phyloP scores from a whole-genome alignment of 2,888 invertebrate species.

The Monopis laevigella region DNA sequence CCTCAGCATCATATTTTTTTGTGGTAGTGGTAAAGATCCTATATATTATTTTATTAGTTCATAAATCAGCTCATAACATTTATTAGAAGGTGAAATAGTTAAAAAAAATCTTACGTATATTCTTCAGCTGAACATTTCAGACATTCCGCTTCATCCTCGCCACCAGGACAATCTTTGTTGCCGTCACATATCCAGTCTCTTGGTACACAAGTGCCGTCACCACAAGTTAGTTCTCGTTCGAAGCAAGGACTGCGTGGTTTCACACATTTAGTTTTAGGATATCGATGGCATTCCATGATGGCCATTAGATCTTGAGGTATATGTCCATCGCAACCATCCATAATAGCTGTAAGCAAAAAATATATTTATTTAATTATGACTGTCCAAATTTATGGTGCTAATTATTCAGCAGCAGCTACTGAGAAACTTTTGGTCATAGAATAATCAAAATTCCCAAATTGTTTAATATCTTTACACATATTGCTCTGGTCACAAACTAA shows the following conservation, averaged over 20 bases:
- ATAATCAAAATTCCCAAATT: no score
- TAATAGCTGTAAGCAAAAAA: conserved; percentile 56
- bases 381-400: no score
- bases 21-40: no score
- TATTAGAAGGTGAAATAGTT: no score
- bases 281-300: conserved; percentile 70
- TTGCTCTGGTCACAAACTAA: no score
- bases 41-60: no score
- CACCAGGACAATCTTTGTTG: conserved; percentile 67
- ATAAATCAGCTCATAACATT: no score
- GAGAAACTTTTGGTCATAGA: no score
- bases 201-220: conserved; percentile 69
- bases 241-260: conserved; percentile 56
- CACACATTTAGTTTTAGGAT: conserved; percentile 68
- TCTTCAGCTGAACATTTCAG: conserved; percentile 37
- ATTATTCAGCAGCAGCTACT: no score
- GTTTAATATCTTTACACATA: no score
- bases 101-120: conserved; percentile 33
- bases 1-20: no score
- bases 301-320: conserved; percentile 65
- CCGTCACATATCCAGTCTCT: conserved; percentile 72
- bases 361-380: no score
- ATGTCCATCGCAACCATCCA: conserved; percentile 68
- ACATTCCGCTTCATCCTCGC: conserved; percentile 71
- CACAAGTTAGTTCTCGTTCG: conserved; percentile 63